Conservation (phyloP, 2,888 invertebrate species). For the Lottia gigantea region DNA sequence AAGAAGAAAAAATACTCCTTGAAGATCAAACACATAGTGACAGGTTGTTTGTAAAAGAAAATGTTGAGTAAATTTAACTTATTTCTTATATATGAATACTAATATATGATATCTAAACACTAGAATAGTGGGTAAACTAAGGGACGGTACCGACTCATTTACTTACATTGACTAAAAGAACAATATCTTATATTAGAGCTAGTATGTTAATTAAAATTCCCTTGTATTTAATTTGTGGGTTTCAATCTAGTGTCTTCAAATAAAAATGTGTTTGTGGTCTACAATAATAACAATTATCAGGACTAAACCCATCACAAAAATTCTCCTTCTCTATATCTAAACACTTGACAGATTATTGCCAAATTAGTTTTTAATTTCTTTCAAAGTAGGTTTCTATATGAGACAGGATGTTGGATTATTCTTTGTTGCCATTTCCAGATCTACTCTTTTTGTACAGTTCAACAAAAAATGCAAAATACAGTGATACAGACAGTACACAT, state of each 20-base stretch:
- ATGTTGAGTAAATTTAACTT: slow-evolving; percentile 11
- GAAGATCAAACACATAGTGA: not conserved
- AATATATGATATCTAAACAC: not conserved
- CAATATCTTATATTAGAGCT: not conserved
- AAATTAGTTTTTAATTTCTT: too few species aligned
- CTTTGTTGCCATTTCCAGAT: too few species aligned
- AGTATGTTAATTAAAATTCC: not conserved
- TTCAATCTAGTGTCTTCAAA: not conserved
- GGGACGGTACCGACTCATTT: not conserved
- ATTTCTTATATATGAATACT: slow-evolving; percentile 6
- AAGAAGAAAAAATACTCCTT: not conserved
- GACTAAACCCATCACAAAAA: too few species aligned
- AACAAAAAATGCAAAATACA: too few species aligned
- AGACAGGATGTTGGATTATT: too few species aligned
- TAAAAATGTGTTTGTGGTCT: not conserved
- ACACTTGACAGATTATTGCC: too few species aligned
- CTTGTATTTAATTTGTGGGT: not conserved
- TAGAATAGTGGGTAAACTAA: not conserved
- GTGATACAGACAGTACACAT: too few species aligned
- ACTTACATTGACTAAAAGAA: not conserved
- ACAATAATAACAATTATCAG: too few species aligned
- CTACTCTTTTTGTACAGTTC: too few species aligned
- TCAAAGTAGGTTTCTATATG: too few species aligned
- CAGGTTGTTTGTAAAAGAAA: not conserved
- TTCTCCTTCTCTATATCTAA: too few species aligned